phyloP scores from a whole-genome alignment of 2,888 invertebrate genomes.

The Cerastoderma edule region DNA sequence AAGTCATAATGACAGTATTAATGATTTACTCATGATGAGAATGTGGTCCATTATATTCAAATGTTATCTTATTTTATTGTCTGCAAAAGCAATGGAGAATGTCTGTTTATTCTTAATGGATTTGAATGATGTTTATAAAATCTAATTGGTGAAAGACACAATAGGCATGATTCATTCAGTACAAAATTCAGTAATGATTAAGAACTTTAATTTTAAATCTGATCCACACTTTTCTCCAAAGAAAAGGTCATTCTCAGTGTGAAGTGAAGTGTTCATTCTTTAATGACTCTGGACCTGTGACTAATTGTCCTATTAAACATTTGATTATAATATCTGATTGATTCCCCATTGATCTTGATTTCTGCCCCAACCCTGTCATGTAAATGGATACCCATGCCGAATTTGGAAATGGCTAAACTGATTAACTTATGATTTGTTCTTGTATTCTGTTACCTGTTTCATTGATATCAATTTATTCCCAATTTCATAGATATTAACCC shows the following conservation, averaged over 20 bases:
- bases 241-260: slow-evolving; percentile 4
- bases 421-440: slow-evolving; percentile 60
- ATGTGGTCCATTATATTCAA: too few relatives aligned
- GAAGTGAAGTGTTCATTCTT: slow-evolving; percentile 22
- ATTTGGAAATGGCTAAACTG: slow-evolving; percentile 48
- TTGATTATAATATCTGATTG: slow-evolving; percentile 50
- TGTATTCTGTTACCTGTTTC: slow-evolving; percentile 43
- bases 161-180: too few relatives aligned
- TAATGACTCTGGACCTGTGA: slow-evolving; percentile 33
- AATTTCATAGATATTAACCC: slow-evolving; percentile 59
- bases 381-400: slow-evolving; percentile 48
- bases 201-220: neutral
- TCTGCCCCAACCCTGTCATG: slow-evolving; percentile 28
- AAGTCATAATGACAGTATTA: too few relatives aligned
- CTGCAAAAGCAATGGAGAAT: too few relatives aligned
- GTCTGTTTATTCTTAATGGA: too few relatives aligned
- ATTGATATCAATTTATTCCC: slow-evolving; percentile 39
- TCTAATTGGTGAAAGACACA: too few relatives aligned
- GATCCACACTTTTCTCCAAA: neutral
- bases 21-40: too few relatives aligned
- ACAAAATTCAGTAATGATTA: too few relatives aligned
- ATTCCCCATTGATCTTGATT: slow-evolving; percentile 55
- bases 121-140: too few relatives aligned
- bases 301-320: slow-evolving; percentile 52
- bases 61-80: too few relatives aligned